A percentile compares a stretch with the other conserved stretches of the same genome.
Conservation (phyloP, 2,888 invertebrate species). For the Platerodrilus igneus region DNA sequence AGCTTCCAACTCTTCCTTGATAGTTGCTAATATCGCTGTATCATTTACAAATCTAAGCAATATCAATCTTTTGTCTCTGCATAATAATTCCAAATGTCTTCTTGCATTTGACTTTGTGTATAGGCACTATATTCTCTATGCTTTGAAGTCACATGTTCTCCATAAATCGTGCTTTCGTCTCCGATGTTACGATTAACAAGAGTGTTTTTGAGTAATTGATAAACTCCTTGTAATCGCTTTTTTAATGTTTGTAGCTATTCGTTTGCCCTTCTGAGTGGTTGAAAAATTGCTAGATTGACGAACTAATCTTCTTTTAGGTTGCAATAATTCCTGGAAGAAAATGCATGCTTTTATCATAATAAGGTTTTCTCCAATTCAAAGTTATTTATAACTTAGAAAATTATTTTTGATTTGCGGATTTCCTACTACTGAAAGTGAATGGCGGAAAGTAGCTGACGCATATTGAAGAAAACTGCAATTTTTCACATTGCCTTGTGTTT, state of each 20-base stretch:
- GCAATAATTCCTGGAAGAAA: not conserved
- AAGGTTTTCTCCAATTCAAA: not conserved
- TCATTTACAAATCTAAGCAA: no score
- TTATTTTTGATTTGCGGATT: constrained; percentile 5
- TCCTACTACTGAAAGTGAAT: constrained; percentile 2
- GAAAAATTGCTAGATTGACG: constrained; percentile 7
- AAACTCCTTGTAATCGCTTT: constrained; percentile 8
- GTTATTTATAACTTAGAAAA: constrained; percentile 4
- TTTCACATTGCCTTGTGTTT: constrained; percentile 3
- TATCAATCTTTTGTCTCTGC: no score
- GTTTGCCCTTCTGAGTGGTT: constrained; percentile 4
- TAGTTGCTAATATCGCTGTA: no score
- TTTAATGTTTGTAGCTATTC: constrained; percentile 5
- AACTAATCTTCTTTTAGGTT: constrained; percentile 7
- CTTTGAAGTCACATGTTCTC: constrained; percentile 9
- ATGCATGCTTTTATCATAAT: not conserved
- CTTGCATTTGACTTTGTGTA: constrained; percentile 7
- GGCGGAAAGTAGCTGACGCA: constrained; percentile 6
- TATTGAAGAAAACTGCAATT: constrained; percentile 5
- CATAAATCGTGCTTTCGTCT: constrained; percentile 8
- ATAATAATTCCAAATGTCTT: no score
- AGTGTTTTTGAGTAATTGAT: constrained; percentile 5
- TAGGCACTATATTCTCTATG: constrained; percentile 7
- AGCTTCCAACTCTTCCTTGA: no score
- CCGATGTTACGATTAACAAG: constrained; percentile 8